Conservation (phyloP, 2,113 vertebrate species). For the Patagioenas fasciata region DNA sequence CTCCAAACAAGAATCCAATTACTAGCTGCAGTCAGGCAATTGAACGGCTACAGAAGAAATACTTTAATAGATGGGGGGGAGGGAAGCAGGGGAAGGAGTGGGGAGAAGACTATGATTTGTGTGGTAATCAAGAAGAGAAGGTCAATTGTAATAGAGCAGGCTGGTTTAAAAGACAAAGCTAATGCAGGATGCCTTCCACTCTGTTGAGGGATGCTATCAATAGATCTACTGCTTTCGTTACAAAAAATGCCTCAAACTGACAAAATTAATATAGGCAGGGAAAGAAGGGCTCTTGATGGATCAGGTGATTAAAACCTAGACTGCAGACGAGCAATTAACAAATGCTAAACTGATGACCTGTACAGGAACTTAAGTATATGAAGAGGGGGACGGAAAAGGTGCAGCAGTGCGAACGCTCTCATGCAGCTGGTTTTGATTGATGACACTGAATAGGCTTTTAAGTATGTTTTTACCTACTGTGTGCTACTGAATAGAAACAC, state of each 20-base stretch:
- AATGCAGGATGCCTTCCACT: slow-evolving; percentile 66
- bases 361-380: background rate
- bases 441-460: background rate
- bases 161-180: slow-evolving; percentile 73
- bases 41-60: slow-evolving; percentile 70
- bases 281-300: slow-evolving; percentile 63
- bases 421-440: background rate
- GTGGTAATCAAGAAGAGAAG: slow-evolving; percentile 78
- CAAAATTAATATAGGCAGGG: slow-evolving; percentile 62
- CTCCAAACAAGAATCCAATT: slow-evolving; percentile 80
- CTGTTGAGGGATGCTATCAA: slow-evolving; percentile 68
- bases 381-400: background rate
- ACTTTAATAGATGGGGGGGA: slow-evolving; percentile 57
- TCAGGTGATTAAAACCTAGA: slow-evolving; percentile 72
- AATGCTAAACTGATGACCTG: slow-evolving; percentile 8
- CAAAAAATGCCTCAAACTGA: slow-evolving; percentile 69
- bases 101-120: slow-evolving; percentile 76
- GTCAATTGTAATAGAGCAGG: slow-evolving; percentile 79
- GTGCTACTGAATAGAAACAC: background rate
- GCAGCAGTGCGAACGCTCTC: background rate
- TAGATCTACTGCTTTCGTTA: slow-evolving; percentile 75
- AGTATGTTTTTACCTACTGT: background rate
- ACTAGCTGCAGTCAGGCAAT: slow-evolving; percentile 74
- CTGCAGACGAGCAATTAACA: slow-evolving; percentile 64
- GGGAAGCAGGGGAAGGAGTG: slow-evolving; percentile 18